A percentile compares a stretch with the other conserved stretches of the same genome.
These are phyloP conservation scores for Xylota sylvarum DNA, from an alignment of 2,888 invertebrate species.

Conservation along the genomic window DNA sequence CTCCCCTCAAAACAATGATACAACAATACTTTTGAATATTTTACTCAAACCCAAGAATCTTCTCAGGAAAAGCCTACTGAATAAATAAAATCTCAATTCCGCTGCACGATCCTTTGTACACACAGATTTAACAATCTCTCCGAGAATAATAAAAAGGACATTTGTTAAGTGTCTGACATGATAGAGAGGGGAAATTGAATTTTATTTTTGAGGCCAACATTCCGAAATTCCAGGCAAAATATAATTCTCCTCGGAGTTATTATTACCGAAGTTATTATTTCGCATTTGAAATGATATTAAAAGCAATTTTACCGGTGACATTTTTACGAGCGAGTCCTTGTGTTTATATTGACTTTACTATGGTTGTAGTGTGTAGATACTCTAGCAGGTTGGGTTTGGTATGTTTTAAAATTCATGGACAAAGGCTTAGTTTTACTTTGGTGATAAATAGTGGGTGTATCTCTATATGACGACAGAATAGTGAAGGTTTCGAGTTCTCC, in stretches of 20 bases:
- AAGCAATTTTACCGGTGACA: constrained; percentile 15
- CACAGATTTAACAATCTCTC: constrained; percentile 70
- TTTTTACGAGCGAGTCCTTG: not conserved
- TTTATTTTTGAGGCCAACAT: constrained; percentile 30
- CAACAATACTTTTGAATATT: constrained; percentile 51
- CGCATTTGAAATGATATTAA: constrained; percentile 46
- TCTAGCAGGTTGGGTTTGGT: too few relatives aligned
- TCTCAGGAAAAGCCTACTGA: constrained; percentile 38
- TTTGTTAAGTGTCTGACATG: constrained; percentile 68
- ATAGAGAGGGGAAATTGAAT: constrained; percentile 46
- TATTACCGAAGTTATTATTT: constrained; percentile 41
- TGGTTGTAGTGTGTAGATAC: not conserved
- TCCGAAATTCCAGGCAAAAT: not conserved
- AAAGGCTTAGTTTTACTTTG: not conserved
- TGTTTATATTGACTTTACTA: not conserved
- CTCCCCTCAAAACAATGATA: constrained; percentile 1
- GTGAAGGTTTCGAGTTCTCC: too few relatives aligned
- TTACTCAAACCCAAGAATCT: constrained; percentile 29
- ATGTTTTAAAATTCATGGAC: not conserved
- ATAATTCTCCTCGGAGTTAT: constrained; percentile 44
- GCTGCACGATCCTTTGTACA: constrained; percentile 47
- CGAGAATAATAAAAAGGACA: constrained; percentile 73
- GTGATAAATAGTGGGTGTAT: not conserved
- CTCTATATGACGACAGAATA: not conserved
- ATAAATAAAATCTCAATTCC: constrained; percentile 73